Evolutionary conservation across 2,113 vertebrate species (phyloP), one percentile per base, ranked within the genome.

Genomic region (Diphyllodes magnificus): DNA sequence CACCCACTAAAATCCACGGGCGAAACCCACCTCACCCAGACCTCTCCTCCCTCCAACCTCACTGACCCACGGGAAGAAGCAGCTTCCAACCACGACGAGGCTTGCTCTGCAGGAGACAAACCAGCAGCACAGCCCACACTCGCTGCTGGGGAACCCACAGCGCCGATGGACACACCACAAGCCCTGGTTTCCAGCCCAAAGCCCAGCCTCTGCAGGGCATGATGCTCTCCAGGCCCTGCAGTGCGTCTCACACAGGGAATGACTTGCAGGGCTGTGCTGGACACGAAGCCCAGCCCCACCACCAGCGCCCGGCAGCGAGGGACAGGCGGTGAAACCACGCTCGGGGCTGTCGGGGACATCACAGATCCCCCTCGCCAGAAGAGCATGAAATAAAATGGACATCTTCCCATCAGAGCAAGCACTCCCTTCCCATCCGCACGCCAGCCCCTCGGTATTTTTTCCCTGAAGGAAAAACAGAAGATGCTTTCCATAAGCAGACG

Each of bases 401-500:
- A 19, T 6, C 5, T 45, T 9, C 45, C 64, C 56, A 8, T 4
- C 8, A 31, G 20, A 73, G 82, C 42, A 44, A 47, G 24, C 0
- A 11, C 77, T 54, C 51, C 9, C 22, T 5, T 20, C 81, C 59
- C 7, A 54, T 28, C 59, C 21, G 1, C 64, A 16, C 3, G 1
- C 54, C 56, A 37, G 76, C 75, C 64, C 71, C 71, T 61, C 18
- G 80, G 1, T 63, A 79, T 77, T 91, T 93, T 88, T 82, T 73
- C 90, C 80, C 93, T 82, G 85, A 89, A 93, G 87, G 86, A 93
- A 85, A 84, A 83, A 60, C 90, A 90, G 69, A 85, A 84, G 65
- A 95, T 90, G 87, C 80, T 76, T 96, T 85, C 97, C 96, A 86
- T 63, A 90, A 95, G 93, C 90, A 82, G 93, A 85, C 64, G 18